A percentile compares a stretch with the other conserved stretches of the same genome.
Conservation (phyloP, 1,140 invertebrate species). For the Drosophila watanabei region DNA sequence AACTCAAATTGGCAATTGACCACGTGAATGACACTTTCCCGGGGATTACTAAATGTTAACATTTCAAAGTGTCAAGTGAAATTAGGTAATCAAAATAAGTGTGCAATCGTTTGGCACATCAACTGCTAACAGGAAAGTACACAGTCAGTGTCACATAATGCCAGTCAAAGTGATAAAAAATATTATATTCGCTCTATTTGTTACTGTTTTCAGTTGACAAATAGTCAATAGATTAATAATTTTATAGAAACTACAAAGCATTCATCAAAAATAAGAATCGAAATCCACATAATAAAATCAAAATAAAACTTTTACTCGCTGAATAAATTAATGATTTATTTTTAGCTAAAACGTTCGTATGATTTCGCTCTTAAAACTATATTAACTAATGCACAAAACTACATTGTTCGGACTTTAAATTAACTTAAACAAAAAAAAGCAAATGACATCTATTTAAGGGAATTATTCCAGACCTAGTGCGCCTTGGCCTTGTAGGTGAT, state of each 20-base stretch:
- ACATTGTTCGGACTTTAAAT: slow-evolving; percentile 5
- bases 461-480: slow-evolving; percentile 47
- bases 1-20: neutral
- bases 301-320: neutral
- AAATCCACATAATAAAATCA: neutral
- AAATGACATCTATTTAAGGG: neutral
- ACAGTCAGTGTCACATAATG: neutral
- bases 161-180: neutral
- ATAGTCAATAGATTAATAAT: too few relatives aligned
- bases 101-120: slow-evolving; percentile 20
- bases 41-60: neutral
- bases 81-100: slow-evolving; percentile 9
- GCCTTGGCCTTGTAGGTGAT: slow-evolving; percentile 92
- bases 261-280: too few relatives aligned
- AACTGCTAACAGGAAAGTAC: slow-evolving; percentile 13
- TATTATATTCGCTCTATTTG: neutral
- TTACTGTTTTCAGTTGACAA: neutral
- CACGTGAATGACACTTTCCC: slow-evolving; percentile 1
- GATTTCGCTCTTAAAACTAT: slow-evolving; percentile 17
- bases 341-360: slow-evolving; percentile 1
- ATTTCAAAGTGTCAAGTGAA: slow-evolving; percentile 15
- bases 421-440: slow-evolving; percentile 24
- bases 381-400: slow-evolving; percentile 23
- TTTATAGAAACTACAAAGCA: neutral
- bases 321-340: slow-evolving; percentile 50